phyloP scores from a whole-genome alignment of 2,888 invertebrate species.

The Caenorhabditis afra region DNA sequence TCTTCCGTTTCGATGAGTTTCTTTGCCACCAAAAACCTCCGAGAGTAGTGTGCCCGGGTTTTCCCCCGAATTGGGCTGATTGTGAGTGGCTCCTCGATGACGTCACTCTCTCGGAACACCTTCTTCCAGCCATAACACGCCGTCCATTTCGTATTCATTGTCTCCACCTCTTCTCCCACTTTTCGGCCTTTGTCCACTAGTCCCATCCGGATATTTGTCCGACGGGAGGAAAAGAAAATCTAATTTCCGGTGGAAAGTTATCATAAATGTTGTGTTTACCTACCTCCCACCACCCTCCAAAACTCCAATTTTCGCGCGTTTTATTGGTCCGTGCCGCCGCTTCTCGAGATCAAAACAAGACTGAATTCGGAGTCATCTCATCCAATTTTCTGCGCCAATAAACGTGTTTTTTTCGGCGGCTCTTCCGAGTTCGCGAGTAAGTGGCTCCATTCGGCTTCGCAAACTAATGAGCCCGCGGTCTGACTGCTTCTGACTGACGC shows the following conservation, averaged over 20 bases:
- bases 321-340: slow-evolving; percentile 12
- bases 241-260: slow-evolving; percentile 14
- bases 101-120: slow-evolving; percentile 4
- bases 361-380: slow-evolving; percentile 1
- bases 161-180: neutral
- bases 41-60: neutral
- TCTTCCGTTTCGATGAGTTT: neutral
- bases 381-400: neutral
- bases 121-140: too few relatives aligned
- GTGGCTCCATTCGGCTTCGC: slow-evolving; percentile 15
- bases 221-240: neutral
- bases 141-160: slow-evolving; percentile 14
- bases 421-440: slow-evolving; percentile 5
- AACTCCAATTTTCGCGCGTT: slow-evolving; percentile 28
- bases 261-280: slow-evolving; percentile 14
- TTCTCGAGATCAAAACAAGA: slow-evolving; percentile 34
- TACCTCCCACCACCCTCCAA: neutral
- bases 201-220: neutral
- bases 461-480: neutral
- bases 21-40: neutral
- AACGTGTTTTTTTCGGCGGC: slow-evolving; percentile 25
- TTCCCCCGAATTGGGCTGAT: slow-evolving; percentile 36
- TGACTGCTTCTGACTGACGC: too few relatives aligned
- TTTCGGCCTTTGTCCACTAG: neutral
- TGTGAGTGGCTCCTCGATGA: slow-evolving; percentile 30